phyloP scores from a whole-genome alignment of 2,888 invertebrate species.

The Pterostichus niger region DNA sequence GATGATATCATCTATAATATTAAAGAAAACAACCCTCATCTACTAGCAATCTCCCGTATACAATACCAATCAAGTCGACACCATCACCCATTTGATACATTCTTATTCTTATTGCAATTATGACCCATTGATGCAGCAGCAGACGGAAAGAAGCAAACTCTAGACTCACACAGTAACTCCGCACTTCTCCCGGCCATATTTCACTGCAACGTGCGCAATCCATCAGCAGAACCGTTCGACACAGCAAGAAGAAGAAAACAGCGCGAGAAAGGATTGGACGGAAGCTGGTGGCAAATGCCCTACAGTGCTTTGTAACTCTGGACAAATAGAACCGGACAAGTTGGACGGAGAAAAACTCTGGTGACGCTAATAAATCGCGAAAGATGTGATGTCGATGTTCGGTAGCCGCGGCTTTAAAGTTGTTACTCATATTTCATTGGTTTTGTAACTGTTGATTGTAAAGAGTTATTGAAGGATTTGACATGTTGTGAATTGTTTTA shows the following conservation, averaged over 20 bases:
- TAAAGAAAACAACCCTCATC: not conserved
- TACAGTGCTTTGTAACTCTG: too few species aligned
- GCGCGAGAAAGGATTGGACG: not conserved
- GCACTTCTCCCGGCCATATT: conserved; percentile 14
- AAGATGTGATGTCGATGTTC: too few species aligned
- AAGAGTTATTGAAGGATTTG: too few species aligned
- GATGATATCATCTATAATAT: not conserved
- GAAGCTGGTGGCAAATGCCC: conserved; percentile 2
- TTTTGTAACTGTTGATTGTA: too few species aligned
- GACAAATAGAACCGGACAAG: too few species aligned
- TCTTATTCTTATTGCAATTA: conserved; percentile 7
- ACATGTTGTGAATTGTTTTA: too few species aligned
- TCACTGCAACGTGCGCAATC: conserved; percentile 37
- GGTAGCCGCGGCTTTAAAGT: too few species aligned
- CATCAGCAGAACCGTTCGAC: conserved; percentile 44
- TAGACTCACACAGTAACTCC: not conserved
- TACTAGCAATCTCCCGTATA: not conserved
- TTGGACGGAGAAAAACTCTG: too few species aligned
- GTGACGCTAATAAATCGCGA: too few species aligned
- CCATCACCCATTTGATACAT: not conserved
- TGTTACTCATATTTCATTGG: too few species aligned
- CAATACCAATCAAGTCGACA: too few species aligned
- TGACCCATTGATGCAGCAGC: not conserved
- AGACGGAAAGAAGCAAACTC: not conserved
- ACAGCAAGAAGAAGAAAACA: conserved; percentile 24